Evolutionary conservation across 2,797 vertebrate species (phyloP).

Genomic region (Remorina albescens): DNA sequence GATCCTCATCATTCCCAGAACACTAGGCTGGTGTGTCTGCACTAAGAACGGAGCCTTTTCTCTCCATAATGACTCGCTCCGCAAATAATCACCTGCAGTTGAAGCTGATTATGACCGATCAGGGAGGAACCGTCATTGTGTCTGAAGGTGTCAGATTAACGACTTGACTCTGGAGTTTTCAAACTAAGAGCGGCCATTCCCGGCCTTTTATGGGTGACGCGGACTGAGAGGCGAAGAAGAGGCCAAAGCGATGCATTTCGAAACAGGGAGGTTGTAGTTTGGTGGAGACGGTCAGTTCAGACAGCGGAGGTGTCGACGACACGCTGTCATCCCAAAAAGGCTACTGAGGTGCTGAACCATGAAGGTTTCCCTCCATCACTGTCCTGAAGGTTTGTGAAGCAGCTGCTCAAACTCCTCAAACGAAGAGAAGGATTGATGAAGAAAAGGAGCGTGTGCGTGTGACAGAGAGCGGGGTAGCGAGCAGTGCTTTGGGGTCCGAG

Average conservation of each 20-base stretch:
- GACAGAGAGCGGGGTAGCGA: slow-evolving; percentile 51
- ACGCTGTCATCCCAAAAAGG: slow-evolving; percentile 4
- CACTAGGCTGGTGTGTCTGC: background rate
- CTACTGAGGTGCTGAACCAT: slow-evolving; percentile 53
- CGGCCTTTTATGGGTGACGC: no score
- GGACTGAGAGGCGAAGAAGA: no score
- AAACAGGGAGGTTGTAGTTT: background rate
- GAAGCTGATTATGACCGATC: no score
- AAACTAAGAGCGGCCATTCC: no score
- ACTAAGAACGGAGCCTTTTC: background rate
- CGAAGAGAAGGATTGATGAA: slow-evolving; percentile 58
- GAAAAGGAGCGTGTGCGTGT: slow-evolving; percentile 54
- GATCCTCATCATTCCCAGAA: background rate
- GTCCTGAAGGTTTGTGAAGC: slow-evolving; percentile 72
- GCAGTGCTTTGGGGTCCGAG: slow-evolving; percentile 39
- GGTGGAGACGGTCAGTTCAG: background rate
- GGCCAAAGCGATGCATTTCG: no score
- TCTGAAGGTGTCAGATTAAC: no score
- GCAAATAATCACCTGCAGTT: background rate
- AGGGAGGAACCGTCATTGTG: no score
- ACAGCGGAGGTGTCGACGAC: slow-evolving; percentile 41
- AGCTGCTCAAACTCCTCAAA: slow-evolving; percentile 83
- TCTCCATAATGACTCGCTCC: no score
- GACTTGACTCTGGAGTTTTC: no score
- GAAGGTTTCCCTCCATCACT: slow-evolving; percentile 74